Conservation (phyloP, 1,140 invertebrate genomes). For the Drosophila pandora region DNA sequence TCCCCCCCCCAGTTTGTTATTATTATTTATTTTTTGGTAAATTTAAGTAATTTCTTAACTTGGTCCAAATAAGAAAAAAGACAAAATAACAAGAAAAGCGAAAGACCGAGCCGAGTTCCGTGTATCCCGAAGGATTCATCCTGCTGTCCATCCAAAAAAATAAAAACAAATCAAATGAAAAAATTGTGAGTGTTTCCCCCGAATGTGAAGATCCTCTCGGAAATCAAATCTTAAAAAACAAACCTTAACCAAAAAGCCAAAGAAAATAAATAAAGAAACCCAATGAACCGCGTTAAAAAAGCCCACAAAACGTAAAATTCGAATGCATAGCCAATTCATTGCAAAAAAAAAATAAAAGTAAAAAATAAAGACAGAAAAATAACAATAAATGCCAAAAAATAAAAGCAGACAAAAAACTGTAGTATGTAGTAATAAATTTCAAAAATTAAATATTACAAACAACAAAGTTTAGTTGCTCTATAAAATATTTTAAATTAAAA, state of each 20-base stretch:
- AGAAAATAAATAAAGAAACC: slow-evolving; percentile 6
- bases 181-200: slow-evolving; percentile 14
- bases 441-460: slow-evolving; percentile 6
- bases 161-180: neutral
- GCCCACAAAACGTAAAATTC: slow-evolving; percentile 34
- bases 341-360: slow-evolving; percentile 6
- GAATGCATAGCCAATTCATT: slow-evolving; percentile 44
- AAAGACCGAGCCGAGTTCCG: neutral
- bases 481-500: neutral
- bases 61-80: neutral
- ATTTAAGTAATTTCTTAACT: neutral
- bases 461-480: slow-evolving; percentile 17
- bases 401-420: slow-evolving; percentile 16
- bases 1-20: neutral
- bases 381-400: slow-evolving; percentile 12
- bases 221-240: neutral
- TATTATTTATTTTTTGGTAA: slow-evolving; percentile 2
- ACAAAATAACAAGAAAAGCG: neutral
- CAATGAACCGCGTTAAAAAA: slow-evolving; percentile 1
- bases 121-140: neutral
- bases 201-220: slow-evolving; percentile 7
- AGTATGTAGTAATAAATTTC: slow-evolving; percentile 17
- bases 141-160: neutral
- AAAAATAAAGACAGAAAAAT: slow-evolving; percentile 9
- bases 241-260: neutral